These are phyloP conservation scores for Mercenaria mercenaria DNA, from an alignment of 1,140 invertebrate genomes.

Conservation along the genomic window DNA sequence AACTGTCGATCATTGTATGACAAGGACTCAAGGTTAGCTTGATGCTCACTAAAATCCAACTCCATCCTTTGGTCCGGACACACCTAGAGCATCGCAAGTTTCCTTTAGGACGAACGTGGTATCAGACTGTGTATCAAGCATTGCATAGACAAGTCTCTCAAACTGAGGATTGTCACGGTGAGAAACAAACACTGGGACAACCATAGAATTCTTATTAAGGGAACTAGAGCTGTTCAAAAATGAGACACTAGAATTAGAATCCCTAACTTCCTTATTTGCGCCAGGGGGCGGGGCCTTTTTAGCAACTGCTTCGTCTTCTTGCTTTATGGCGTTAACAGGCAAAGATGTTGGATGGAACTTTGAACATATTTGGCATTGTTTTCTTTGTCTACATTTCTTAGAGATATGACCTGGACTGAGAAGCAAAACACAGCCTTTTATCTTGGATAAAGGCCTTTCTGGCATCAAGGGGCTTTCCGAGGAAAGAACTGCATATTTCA, in stretches of 20 bases:
- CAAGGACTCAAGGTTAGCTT: background rate
- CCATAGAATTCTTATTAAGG: background rate
- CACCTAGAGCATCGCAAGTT: background rate
- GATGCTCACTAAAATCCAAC: conserved; percentile 18
- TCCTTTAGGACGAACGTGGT: conserved; percentile 13
- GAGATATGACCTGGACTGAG: background rate
- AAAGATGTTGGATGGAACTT: background rate
- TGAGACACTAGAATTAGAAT: background rate
- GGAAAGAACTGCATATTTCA: background rate
- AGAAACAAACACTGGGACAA: conserved; percentile 48
- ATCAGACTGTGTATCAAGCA: conserved; percentile 49
- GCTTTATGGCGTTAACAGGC: background rate
- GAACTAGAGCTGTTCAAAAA: background rate
- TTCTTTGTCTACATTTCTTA: conserved; percentile 1
- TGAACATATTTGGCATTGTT: conserved; percentile 1
- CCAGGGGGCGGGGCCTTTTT: background rate
- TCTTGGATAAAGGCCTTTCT: background rate
- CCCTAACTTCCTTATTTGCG: background rate
- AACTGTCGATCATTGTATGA: conserved; percentile 19
- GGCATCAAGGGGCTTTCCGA: background rate
- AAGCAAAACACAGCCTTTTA: background rate
- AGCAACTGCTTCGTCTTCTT: background rate
- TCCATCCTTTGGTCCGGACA: background rate
- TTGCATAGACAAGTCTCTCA: conserved; percentile 30
- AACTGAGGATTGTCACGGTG: background rate